These are phyloP conservation scores for Cephalopholis sonnerati DNA, from an alignment of 2,113 vertebrate genomes.

Conservation along the genomic window DNA sequence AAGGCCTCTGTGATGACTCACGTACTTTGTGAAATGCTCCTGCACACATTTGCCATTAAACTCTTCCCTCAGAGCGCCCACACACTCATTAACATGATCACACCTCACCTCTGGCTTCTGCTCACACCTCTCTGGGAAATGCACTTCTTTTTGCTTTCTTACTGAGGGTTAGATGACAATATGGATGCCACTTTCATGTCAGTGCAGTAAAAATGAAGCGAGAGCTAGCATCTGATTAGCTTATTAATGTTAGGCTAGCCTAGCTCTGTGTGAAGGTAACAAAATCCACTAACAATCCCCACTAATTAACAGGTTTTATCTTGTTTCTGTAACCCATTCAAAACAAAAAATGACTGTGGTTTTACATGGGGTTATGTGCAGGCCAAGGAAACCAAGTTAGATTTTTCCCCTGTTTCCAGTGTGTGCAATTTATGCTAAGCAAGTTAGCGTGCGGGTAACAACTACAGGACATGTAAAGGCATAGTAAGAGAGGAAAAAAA, in stretches of 20 bases:
- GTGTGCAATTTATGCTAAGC: not conserved
- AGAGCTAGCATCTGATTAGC: not conserved
- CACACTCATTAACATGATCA: constrained; percentile 32
- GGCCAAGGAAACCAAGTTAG: not conserved
- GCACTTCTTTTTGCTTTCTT: not conserved
- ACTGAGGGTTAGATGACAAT: not conserved
- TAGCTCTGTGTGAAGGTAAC: not conserved
- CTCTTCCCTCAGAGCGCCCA: constrained; percentile 16
- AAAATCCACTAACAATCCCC: not conserved
- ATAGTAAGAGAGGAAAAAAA: too few species aligned
- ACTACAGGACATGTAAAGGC: too few species aligned
- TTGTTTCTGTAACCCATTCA: not conserved
- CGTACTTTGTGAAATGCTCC: constrained; percentile 48
- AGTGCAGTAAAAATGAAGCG: not conserved
- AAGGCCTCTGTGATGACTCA: constrained; percentile 51
- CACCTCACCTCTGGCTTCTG: constrained; percentile 24
- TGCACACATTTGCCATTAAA: constrained; percentile 13
- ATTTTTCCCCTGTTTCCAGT: too few species aligned
- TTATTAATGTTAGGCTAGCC: not conserved
- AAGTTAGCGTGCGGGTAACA: too few species aligned
- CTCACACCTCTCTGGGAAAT: constrained; percentile 25
- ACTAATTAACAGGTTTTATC: not conserved
- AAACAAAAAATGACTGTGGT: not conserved
- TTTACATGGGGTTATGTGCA: not conserved
- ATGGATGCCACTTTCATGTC: not conserved